Evolutionary conservation across 2,888 invertebrate genomes (phyloP).

Genomic region (Pharmacophagus antenor): DNA sequence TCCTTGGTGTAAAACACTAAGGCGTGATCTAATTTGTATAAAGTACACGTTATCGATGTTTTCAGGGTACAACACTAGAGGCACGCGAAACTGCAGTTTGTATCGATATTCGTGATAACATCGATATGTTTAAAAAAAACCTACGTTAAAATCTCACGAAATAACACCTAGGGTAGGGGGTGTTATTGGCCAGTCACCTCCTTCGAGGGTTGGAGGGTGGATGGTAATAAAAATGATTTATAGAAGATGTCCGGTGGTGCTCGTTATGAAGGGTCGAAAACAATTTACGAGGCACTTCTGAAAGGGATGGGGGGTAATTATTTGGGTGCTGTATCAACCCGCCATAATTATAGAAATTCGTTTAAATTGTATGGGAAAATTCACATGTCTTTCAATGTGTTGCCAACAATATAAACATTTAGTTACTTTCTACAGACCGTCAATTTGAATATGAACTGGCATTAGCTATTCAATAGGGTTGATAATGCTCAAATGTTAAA

Average conservation of each 20-base stretch:
- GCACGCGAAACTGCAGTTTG: conserved; percentile 69
- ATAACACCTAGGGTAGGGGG: conserved; percentile 47
- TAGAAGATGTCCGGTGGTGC: conserved; percentile 68
- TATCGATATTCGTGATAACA: conserved; percentile 51
- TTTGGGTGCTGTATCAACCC: conserved; percentile 32
- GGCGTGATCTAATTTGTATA: conserved; percentile 16
- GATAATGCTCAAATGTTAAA: too few species aligned
- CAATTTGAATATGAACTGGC: too few species aligned
- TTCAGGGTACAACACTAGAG: conserved; percentile 38
- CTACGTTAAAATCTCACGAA: conserved; percentile 63
- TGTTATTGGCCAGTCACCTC: conserved; percentile 61
- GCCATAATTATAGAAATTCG: conserved; percentile 14
- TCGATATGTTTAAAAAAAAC: conserved; percentile 47
- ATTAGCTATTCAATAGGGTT: too few species aligned
- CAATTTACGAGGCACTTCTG: conserved; percentile 63
- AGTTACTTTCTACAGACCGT: too few species aligned
- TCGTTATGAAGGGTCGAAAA: conserved; percentile 71
- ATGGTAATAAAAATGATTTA: conserved; percentile 77
- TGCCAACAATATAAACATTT: neutral
- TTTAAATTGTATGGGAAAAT: conserved; percentile 18
- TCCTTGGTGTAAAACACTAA: conserved; percentile 23
- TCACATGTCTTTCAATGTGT: neutral
- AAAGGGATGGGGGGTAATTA: conserved; percentile 53
- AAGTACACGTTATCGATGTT: conserved; percentile 32
- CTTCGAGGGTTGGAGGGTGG: conserved; percentile 47